Evolutionary conservation across 2,113 vertebrate genomes (phyloP), one percentile per base, ranked within the genome.

Genomic region (Equus przewalskii): DNA sequence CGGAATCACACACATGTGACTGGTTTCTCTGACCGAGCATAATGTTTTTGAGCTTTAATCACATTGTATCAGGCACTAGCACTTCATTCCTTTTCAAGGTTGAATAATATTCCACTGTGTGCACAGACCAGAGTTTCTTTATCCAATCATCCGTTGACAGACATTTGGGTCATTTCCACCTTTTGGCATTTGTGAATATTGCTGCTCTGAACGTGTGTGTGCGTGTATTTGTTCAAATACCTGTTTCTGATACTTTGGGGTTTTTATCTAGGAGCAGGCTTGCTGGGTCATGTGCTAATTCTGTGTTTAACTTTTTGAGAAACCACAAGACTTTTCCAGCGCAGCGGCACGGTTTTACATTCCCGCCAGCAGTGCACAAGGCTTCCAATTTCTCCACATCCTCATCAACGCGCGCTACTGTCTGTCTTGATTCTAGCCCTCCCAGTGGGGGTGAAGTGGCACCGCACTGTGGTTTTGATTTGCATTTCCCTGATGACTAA

Each of bases 301-400:
- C 41, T 51, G 2, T 30, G 30, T 41, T 33, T 24, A 8, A 30
- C 21, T 78, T 79, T 72, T 26, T 46, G 62, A 87, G 67, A 51
- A 78, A 49, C 51, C 11, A 5, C 49, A 7, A 60, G 54, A 36
- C 10, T 18, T 26, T 70, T 67, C 54, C 41, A 8, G n/a, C 30
- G n/a, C n/a, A 16, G 60, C 14, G 0, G 2, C 13, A 0, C 73
- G 10, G 0, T 28, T 22, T 24, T 0, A 46, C 54, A 6, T 5
- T 24, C 76, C 44, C 0, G 2, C 54, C 18, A 49, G 76, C 28
- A 9, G 14, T 0, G 2, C 1, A 0, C 0, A 0, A 19, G 49
- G n/a, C 12, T 30, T 72, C 22, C 11, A 0, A 0, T 3, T 1
- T 8, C 75, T 21, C 49, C 24, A 0, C 44, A 0, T 1, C 9